Percentiles rank a stretch among this genome's conserved stretches.
phyloP scores from a whole-genome alignment of 2,888 invertebrate genomes.

The Leptinotarsa peninsularis region DNA sequence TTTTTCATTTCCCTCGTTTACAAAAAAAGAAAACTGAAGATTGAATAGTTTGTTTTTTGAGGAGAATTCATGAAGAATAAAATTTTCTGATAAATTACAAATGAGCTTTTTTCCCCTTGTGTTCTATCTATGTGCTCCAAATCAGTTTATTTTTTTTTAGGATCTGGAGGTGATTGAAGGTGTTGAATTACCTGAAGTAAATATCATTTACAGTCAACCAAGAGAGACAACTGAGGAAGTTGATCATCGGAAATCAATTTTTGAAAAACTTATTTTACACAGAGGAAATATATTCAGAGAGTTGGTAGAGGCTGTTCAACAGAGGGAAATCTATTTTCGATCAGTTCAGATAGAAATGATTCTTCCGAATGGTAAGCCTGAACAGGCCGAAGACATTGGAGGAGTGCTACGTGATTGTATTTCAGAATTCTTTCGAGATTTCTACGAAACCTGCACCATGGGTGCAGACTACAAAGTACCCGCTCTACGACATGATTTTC shows the following conservation, averaged over 20 bases:
- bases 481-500: slow-evolving; percentile 35
- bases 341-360: slow-evolving; percentile 36
- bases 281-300: not conserved
- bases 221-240: not conserved
- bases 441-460: slow-evolving; percentile 38
- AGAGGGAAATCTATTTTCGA: not conserved
- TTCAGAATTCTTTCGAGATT: slow-evolving; percentile 34
- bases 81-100: not conserved
- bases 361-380: slow-evolving; percentile 29
- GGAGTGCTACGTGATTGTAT: slow-evolving; percentile 36
- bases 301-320: slow-evolving; percentile 13
- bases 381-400: slow-evolving; percentile 25
- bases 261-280: slow-evolving; percentile 2
- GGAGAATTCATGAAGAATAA: not conserved
- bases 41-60: slow-evolving; percentile 3
- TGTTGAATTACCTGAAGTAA: slow-evolving; percentile 1
- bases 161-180: slow-evolving; percentile 1
- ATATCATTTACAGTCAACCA: not conserved
- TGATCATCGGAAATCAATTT: not conserved
- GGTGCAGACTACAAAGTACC: slow-evolving; percentile 36
- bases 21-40: not conserved
- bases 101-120: not conserved
- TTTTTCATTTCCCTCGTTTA: not conserved
- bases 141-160: slow-evolving; percentile 11
- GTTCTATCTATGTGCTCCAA: not conserved